Evolutionary conservation across 1,140 invertebrate species (phyloP), one percentile per base, ranked within the genome.

Genomic region (Aphis gossypii): DNA sequence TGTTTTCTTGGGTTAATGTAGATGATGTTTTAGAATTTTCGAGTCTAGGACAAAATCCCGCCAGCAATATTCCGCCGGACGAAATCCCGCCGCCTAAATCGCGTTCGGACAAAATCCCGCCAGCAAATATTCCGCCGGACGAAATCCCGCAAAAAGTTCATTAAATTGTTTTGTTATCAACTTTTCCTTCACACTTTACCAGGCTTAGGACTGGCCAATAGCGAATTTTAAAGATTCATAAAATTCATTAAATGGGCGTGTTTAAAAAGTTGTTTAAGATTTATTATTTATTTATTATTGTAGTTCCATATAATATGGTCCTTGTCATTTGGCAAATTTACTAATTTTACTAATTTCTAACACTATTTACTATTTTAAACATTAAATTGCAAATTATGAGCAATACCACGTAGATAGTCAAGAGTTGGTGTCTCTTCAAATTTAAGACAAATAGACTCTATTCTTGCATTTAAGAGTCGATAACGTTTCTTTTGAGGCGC

Each of bases 371-470:
- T 18, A 82, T 35, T 35, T 82, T 18, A 35, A 20, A 82, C n/a
- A 82, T 82, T 48, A 48, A 48, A 48, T 48, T 48, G 46, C 46
- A 48, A 48, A 48, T 14, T 38, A 82, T 82, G 76, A 82, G 76
- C 76, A 38, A 82, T 82, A 20, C 35, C 76, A 82, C n/a, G 14
- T 38, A 21, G 76, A 11, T 82, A 82, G 76, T 82, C 35, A 6
- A 82, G 76, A 82, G 35, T 82, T 82, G 76, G 76, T 82, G 14
- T 82, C 76, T 82, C 35, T 38, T 38, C 1, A 8, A 82, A 82
- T 82, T 82, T 82, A 82, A 18, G 38, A 82, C 76, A 82, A 82
- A 82, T 38, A 38, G 76, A 82, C 76, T 82, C 35, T 82, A 82
- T 82, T 38, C 35, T 38, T 82, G 35, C 35, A 82, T 82, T 82